These are phyloP conservation scores for Syngnathus acus DNA, from an alignment of 2,797 vertebrate species.

Conservation along the genomic window DNA sequence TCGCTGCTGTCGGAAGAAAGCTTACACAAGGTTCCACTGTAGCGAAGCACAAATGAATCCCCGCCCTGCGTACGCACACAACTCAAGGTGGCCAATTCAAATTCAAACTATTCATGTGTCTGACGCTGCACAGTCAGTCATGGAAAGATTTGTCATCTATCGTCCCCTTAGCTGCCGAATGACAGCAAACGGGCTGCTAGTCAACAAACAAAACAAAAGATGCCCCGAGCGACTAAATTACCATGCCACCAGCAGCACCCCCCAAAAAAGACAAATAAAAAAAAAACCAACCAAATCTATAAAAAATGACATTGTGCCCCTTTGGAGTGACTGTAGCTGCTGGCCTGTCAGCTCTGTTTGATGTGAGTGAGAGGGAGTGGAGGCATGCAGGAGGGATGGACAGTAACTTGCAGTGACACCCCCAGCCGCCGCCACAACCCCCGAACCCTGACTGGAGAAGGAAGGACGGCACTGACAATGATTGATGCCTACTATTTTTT, in stretches of 20 bases:
- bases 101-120: no score
- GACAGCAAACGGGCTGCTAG: constrained; percentile 54
- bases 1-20: no score
- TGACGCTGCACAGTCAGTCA: constrained; percentile 6
- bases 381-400: constrained; percentile 84
- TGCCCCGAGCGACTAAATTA: constrained; percentile 45
- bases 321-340: constrained; percentile 79
- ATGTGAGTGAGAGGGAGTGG: constrained; percentile 75
- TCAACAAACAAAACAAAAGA: constrained; percentile 60
- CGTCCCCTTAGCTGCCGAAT: constrained; percentile 41
- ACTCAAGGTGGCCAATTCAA: no score
- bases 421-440: constrained; percentile 68
- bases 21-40: no score
- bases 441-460: constrained; percentile 77
- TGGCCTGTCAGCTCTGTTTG: constrained; percentile 91
- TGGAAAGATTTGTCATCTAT: constrained; percentile 28
- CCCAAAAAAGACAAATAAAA: constrained; percentile 8
- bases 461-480: constrained; percentile 89
- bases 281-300: constrained; percentile 53
- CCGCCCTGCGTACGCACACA: no score
- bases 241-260: constrained; percentile 5
- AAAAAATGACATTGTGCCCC: constrained; percentile 90
- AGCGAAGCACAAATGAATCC: no score
- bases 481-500: constrained; percentile 93
- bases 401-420: constrained; percentile 95